Evolutionary conservation across 2,888 invertebrate species (phyloP), one percentile per base, ranked within the genome.

Genomic region (Coremacera marginata): DNA sequence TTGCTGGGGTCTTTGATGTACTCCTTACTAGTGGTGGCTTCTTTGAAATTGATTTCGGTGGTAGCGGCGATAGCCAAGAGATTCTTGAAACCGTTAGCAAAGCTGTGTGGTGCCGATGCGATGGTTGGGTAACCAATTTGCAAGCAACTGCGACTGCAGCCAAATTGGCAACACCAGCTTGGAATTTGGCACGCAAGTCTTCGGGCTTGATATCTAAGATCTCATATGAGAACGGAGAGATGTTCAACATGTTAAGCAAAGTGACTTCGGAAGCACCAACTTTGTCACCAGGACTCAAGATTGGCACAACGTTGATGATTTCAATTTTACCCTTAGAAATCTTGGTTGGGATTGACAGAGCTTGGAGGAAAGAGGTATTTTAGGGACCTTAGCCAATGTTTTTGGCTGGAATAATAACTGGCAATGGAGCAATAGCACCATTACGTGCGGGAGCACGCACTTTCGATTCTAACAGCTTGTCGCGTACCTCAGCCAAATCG

Each of bases 341-440:
- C 92, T 99, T 99, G 87, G 99, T 99, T 80, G 99, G 98, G 89
- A 99, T 99, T 84, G 98, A 97, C 86, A 99, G 92, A 90, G 99
- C 99, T 92, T 99, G 99, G 95, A 99, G 99, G 96, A 99, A 99
- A 88, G 98, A 98, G 79, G 99, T 99, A 91, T 99, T 99, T 91
- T 99, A 99, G 77, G 99, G 99, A 84, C 98, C 98, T 84, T 99
- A 92, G 82, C 98, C 98, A 77, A 99, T 99, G 91, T 98, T 98
- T 90, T 99, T 99, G 60, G 99, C 97, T n/a, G 99, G 98, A 87
- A 99, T 96, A 87, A 96, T 93, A 84, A 99, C 99, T 82, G 96
- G 95, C 88, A 96, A 92, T 0, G 99, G 99, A 70, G 99, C 99
- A 85, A 99, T 94, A 77, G 99, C 98, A n/a, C n/a, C n/a, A n/a